A percentile compares a stretch with the other conserved stretches of the same genome.
These are phyloP conservation scores for Nasonovia ribisnigri DNA, from an alignment of 2,888 invertebrate species.

Conservation along the genomic window DNA sequence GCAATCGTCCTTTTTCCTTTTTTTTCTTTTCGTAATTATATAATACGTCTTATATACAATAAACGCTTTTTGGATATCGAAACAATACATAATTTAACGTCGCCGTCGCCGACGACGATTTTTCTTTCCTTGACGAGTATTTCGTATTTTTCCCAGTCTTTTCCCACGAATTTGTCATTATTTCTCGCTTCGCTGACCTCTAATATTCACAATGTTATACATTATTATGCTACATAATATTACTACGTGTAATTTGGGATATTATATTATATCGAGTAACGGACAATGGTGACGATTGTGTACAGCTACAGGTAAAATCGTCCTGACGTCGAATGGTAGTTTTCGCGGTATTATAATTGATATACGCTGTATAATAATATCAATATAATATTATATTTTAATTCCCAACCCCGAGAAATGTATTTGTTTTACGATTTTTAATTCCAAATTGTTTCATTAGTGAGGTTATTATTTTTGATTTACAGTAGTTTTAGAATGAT, in stretches of 20 bases:
- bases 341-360: background rate
- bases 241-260: background rate
- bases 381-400: background rate
- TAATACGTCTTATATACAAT: conserved; percentile 26
- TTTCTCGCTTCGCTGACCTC: conserved; percentile 28
- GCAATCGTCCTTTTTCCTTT: background rate
- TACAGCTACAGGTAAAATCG: background rate
- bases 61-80: conserved; percentile 4
- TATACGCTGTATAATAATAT: too few species aligned
- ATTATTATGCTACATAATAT: background rate
- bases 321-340: background rate
- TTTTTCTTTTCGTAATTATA: conserved; percentile 16
- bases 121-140: conserved; percentile 20
- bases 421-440: background rate
- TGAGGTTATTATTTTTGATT: background rate
- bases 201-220: conserved; percentile 34
- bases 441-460: background rate
- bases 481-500: background rate
- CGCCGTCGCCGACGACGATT: background rate
- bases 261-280: background rate
- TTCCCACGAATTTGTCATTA: conserved; percentile 40
- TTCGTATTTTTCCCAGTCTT: background rate
- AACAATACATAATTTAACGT: background rate
- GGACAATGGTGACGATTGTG: background rate
- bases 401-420: background rate